Conservation (phyloP, 2,797 vertebrate genomes). For the Acrocephalus scirpaceus region DNA sequence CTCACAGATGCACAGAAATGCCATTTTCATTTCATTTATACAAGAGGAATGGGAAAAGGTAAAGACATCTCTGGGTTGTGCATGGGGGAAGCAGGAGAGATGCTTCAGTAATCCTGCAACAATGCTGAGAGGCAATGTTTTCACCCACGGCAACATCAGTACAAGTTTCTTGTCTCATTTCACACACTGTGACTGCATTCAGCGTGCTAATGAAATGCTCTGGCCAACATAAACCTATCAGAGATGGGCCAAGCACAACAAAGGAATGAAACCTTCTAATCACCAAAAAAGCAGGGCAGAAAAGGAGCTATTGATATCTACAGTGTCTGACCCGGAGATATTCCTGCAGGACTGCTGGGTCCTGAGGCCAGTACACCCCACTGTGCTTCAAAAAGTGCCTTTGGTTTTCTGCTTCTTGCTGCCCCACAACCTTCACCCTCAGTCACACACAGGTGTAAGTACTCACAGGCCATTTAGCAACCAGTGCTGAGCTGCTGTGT, state of each 20-base stretch:
- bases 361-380: neutral
- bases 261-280: neutral
- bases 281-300: neutral
- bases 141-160: neutral
- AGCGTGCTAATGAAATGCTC: neutral
- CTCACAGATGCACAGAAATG: neutral
- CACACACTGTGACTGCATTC: neutral
- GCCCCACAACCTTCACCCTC: neutral
- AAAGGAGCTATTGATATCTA: neutral
- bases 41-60: neutral
- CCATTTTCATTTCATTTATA: neutral
- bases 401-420: neutral
- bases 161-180: neutral
- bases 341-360: neutral
- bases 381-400: neutral
- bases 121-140: neutral
- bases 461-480: slow-evolving; percentile 3
- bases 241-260: neutral
- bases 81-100: neutral
- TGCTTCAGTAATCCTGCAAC: neutral
- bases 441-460: neutral
- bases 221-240: neutral
- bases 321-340: neutral
- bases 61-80: neutral
- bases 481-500: neutral